These are phyloP conservation scores for Meliscaeva auricollis DNA, from an alignment of 2,888 invertebrate species.

Conservation along the genomic window DNA sequence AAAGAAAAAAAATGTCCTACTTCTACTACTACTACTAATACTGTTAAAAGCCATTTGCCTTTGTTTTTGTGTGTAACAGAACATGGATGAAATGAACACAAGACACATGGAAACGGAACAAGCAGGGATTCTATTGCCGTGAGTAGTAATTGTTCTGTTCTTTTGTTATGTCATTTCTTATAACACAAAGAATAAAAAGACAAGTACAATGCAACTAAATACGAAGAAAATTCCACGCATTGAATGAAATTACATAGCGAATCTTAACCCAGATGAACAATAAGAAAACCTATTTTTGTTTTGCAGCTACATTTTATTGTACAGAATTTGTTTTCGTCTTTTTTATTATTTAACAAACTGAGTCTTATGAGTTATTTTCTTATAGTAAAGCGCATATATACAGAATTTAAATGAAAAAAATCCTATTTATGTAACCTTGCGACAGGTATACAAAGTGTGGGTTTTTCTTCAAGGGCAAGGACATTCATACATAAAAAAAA, in stretches of 20 bases:
- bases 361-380: not conserved
- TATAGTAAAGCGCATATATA: no score
- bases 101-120: constrained; percentile 21
- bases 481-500: no score
- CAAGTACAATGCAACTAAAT: not conserved
- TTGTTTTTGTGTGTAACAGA: constrained; percentile 30
- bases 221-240: constrained; percentile 17
- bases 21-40: not conserved
- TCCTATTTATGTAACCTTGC: no score
- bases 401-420: no score
- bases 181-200: not conserved
- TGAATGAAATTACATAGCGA: constrained; percentile 20
- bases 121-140: constrained; percentile 41
- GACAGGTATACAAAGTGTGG: no score
- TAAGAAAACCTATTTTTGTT: constrained; percentile 16
- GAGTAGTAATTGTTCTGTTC: constrained; percentile 59
- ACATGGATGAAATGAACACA: constrained; percentile 38
- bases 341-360: not conserved
- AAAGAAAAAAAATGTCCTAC: constrained; percentile 30
- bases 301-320: not conserved
- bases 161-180: constrained; percentile 42
- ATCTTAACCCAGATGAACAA: constrained; percentile 12
- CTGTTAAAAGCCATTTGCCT: constrained; percentile 39
- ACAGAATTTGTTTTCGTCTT: not conserved
- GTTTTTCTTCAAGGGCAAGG: no score